Evolutionary conservation across 2,888 invertebrate species (phyloP).

Genomic region (Sympetrum striolatum): DNA sequence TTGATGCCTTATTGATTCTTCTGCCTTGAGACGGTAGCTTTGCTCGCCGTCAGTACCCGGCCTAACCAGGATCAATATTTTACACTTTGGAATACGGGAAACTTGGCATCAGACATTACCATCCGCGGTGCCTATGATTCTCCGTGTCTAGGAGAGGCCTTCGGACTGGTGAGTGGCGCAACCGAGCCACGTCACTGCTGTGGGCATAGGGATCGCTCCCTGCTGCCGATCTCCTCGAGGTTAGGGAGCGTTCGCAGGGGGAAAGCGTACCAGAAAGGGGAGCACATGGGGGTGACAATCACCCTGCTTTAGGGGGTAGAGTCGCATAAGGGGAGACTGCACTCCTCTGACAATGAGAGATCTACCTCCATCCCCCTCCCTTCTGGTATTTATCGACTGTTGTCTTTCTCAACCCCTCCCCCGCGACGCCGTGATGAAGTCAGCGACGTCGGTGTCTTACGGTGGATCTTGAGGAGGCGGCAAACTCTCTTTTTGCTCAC

Average conservation of each 20-base stretch:
- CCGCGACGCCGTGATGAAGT: not conserved
- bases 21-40: no score
- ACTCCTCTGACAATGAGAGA: not conserved
- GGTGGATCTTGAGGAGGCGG: no score
- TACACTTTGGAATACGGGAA: no score
- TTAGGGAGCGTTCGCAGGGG: not conserved
- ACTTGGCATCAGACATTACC: no score
- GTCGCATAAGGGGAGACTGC: not conserved
- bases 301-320: not conserved
- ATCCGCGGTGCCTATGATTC: no score
- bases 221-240: not conserved
- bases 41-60: no score
- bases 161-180: no score
- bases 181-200: no score
- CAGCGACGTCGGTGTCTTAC: not conserved
- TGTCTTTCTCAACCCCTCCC: not conserved
- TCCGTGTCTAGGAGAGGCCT: no score
- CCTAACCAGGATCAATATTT: no score
- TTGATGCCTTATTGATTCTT: no score
- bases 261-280: not conserved
- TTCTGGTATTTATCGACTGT: conserved; percentile 30
- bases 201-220: not conserved
- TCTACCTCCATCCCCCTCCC: not conserved
- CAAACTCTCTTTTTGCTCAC: no score
- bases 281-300: not conserved